Evolutionary conservation across 2,888 invertebrate species (phyloP), one percentile per base, ranked within the genome.

Genomic region (Anaspis maculata): DNA sequence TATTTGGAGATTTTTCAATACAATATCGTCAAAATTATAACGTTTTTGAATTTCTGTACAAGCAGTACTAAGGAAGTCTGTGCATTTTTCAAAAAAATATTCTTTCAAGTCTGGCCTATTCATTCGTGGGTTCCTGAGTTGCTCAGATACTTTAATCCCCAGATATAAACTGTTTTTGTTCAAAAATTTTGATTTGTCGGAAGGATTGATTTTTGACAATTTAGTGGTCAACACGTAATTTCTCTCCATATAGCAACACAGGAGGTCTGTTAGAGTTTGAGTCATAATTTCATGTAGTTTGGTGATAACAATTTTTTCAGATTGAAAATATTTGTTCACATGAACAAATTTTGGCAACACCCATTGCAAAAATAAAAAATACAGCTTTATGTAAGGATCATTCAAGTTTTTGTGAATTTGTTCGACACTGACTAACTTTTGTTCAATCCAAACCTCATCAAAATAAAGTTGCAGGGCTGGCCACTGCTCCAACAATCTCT

Each of bases 401-500:
- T 24, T 24, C 9, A 24, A 11, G 10, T 7, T 11, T 9, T 24
- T 10, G 10, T 24, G 11, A 10, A 24, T 24, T 24, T 24, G 9
- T 10, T 10, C 7, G 6, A 5, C 11, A 5, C 9, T 5, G 4
- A 24, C 4, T 5, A 24, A 11, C 5, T 11, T 7, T 9, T 24
- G 7, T 5, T 10, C 10, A 5, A 24, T 5, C 7, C 11, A 24
- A 5, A 9, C 10, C 10, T 6, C 25, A 9, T 6, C 10, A 10
- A 24, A 24, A 10, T 9, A 24, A 5, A 24, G 25, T 24, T 10
- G 6, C 13, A 26, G 27, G n/a, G 27, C 13, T 6, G 7, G 3
- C 27, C 27, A 26, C 13, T 26, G 27, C 13, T 26, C 13, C 27
- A 26, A 26, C 6, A 26, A 12, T 13, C 27, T 13, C 13, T 6